Base-by-base conservation (phyloP, 2,113 vertebrate species). In the Lutjanus erythropterus region DNA sequence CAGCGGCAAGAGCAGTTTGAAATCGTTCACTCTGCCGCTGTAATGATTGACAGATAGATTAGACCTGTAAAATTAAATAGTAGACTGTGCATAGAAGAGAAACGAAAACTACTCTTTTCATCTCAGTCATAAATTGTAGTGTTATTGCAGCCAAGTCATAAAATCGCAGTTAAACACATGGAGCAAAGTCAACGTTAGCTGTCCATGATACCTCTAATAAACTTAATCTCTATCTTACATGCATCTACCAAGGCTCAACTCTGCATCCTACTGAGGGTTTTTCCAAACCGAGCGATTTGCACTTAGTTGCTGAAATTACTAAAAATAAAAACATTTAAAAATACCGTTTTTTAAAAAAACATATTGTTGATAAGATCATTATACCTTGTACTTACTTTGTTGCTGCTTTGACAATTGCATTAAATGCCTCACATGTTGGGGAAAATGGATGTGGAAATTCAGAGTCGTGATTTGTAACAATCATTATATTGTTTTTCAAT, bases 11-110 rank as follows among this genome's bases (percentile, higher is more conserved):
- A 29, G 15, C 10, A 46, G 6, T 47, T 37, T n/a, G 31, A 46
- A 25, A 62, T 12, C 15, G 21, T 10, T 19, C 0, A 1, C n/a
- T 19, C n/a, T 14, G 27, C 6, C 0, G 27, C 11, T 33, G 2
- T 11, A 33, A 19, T 5, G 35, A 4, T 39, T 10, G 12, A 31
- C 2, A 31, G 15, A 56, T 15, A 39, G n/a, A n/a, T n/a, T n/a
- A n/a, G n/a, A n/a, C n/a, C n/a, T n/a, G n/a, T n/a, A n/a, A n/a
- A n/a, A n/a, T n/a, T n/a, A n/a, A n/a, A n/a, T n/a, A n/a, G n/a
- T n/a, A n/a, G n/a, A n/a, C n/a, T n/a, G n/a, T n/a, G n/a, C n/a
- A n/a, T n/a, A n/a, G n/a, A n/a, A 8, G 37, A 37, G 35, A 37
- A 37, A 37, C 35, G 39, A 49, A 42, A 42, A 42, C 3, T 42